Evolutionary conservation across 2,113 vertebrate genomes (phyloP).

Genomic region (Camelus dromedarius): DNA sequence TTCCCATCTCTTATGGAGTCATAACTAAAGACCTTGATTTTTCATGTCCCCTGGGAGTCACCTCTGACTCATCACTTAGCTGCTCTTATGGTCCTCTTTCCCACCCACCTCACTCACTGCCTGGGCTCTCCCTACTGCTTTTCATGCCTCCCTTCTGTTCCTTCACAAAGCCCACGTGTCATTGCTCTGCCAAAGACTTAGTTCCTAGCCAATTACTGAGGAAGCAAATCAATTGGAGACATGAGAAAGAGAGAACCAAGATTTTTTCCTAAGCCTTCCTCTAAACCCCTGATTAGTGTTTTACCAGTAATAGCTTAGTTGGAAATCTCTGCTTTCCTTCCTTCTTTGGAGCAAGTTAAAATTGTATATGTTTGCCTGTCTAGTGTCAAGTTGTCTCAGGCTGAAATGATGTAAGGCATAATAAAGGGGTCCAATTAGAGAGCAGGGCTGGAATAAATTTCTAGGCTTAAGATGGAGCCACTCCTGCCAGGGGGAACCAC

Average conservation of each 20-base stretch:
- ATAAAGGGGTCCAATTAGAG: background rate
- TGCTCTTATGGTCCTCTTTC: background rate
- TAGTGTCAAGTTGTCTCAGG: background rate
- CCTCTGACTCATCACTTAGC: constrained; percentile 18
- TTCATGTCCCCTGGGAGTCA: background rate
- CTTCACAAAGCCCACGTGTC: background rate
- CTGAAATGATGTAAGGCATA: background rate
- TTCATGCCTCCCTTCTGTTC: constrained; percentile 7
- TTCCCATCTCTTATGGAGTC: background rate
- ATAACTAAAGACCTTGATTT: constrained; percentile 25
- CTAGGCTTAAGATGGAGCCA: background rate
- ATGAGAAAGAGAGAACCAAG: background rate
- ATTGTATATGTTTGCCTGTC: background rate
- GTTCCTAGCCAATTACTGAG: constrained; percentile 33
- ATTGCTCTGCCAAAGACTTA: background rate
- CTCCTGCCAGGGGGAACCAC: background rate
- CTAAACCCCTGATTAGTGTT: background rate
- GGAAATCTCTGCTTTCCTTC: background rate
- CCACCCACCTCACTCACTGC: background rate
- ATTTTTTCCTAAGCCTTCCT: constrained; percentile 15
- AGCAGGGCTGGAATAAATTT: background rate
- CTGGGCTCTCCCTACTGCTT: background rate
- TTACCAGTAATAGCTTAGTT: background rate
- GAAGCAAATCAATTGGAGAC: background rate
- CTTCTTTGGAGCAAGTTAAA: constrained; percentile 13